Evolutionary conservation across 2,888 invertebrate species (phyloP), one percentile per base, ranked within the genome.

Genomic region (Eupithecia insigniata): DNA sequence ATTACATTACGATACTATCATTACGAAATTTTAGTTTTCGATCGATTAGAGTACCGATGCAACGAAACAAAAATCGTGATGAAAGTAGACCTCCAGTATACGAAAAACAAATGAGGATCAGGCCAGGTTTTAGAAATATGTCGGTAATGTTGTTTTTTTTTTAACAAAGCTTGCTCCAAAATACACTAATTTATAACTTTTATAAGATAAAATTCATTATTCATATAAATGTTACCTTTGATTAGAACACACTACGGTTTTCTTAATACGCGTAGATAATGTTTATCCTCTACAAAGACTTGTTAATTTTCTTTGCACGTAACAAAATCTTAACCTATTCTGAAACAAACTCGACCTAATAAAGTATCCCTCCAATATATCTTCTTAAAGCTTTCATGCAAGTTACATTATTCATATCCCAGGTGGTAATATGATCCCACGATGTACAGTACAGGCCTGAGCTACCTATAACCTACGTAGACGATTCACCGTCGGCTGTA

Each of bases 381-480:
- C 61, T 62, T 32, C 61, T 62, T 32, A 34, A 34, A 62, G 61
- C 61, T 32, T 34, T 22, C 32, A 62, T 62, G 32, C 34, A 39
- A 30, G 43, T 22, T 67, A 26, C 62, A 71, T 72, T 46, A 62
- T 68, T 72, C 46, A 72, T 72, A 70, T 60, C 67, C 67, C 70
- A 73, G 70, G 62, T 67, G 72, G 68, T 67, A 65, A 70, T 67
- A 65, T 70, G 34, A 65, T 67, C 70, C 61, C 65, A 67, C 69
- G 64, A 67, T 67, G 43, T 62, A 55, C 66, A 22, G n/a, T 60
- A 60, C 64, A 69, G 46, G 32, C 55, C n/a, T 66, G 46, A 64
- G 66, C 65, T 65, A 61, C 26, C 12, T 26, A 55, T 55, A 55
- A 26, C 55, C 26, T 55, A 55, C 55, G 22, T 70, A 68, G 67